Evolutionary conservation across 2,797 vertebrate genomes (phyloP).

Genomic region (Moxostoma hubbsi): DNA sequence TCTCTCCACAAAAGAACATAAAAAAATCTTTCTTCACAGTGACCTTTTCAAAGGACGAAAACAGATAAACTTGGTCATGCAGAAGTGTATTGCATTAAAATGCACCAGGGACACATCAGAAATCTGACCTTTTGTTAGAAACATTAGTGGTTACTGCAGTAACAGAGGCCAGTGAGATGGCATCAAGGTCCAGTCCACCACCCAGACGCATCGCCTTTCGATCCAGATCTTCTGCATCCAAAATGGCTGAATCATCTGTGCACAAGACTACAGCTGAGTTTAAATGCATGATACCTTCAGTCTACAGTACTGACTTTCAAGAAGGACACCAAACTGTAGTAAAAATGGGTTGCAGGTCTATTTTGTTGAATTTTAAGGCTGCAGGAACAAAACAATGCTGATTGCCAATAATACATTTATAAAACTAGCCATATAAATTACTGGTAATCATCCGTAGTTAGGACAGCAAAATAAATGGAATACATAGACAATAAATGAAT

Average conservation of each 20-base stretch:
- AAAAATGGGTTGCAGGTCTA: too few species aligned
- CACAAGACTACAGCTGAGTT: neutral
- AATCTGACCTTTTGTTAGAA: constrained; percentile 91
- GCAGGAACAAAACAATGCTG: too few species aligned
- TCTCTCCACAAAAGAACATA: too few species aligned
- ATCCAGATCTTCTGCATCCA: constrained; percentile 92
- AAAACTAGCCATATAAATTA: too few species aligned
- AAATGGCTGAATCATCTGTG: constrained; percentile 87
- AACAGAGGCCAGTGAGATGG: constrained; percentile 91
- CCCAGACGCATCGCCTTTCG: constrained; percentile 81
- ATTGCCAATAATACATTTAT: too few species aligned
- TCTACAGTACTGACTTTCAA: neutral
- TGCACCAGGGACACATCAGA: neutral
- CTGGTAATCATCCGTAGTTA: too few species aligned
- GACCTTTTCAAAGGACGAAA: constrained; percentile 1
- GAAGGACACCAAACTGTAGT: too few species aligned
- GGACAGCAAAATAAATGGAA: too few species aligned
- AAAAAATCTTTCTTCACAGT: too few species aligned
- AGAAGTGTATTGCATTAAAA: constrained; percentile 7
- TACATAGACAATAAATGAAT: too few species aligned
- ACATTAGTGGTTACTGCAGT: constrained; percentile 95
- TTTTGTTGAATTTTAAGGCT: too few species aligned
- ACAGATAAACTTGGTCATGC: neutral
- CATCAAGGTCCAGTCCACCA: constrained; percentile 85
- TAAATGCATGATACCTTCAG: neutral